Conservation (phyloP, 92 coral and sea anemone species). For the Parazoanthus atlanticus region DNA sequence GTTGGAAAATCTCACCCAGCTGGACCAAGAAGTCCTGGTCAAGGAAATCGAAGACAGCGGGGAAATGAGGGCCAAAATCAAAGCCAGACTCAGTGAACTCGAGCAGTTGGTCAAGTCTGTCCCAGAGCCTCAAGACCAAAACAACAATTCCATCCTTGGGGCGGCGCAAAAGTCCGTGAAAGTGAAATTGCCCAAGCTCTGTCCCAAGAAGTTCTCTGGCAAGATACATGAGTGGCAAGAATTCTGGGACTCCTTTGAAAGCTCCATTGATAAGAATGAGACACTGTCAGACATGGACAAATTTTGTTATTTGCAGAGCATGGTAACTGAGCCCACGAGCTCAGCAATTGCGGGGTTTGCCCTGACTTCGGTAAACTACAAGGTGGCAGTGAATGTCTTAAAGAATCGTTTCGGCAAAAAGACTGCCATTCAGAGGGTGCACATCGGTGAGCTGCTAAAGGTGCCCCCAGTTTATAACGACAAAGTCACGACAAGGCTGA, state of each 20-base stretch:
- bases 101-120: background rate
- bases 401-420: slow-evolving; percentile 57
- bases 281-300: slow-evolving; percentile 49
- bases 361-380: slow-evolving; percentile 52
- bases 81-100: background rate
- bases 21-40: background rate
- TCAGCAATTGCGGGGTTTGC: slow-evolving; percentile 59
- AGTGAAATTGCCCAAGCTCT: slow-evolving; percentile 50
- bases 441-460: slow-evolving; percentile 49
- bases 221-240: slow-evolving; percentile 28
- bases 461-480: slow-evolving; percentile 40
- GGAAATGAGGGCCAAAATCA: no score
- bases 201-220: slow-evolving; percentile 51
- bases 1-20: background rate
- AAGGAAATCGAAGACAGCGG: background rate
- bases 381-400: slow-evolving; percentile 45
- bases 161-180: background rate
- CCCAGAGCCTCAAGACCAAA: background rate
- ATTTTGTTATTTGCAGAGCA: slow-evolving; percentile 52
- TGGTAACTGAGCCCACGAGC: slow-evolving; percentile 43
- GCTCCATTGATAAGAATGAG: slow-evolving; percentile 50
- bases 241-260: background rate
- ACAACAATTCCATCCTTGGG: background rate
- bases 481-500: slow-evolving; percentile 45
- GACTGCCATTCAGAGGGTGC: slow-evolving; percentile 55